Evolutionary conservation across 1,140 invertebrate genomes (phyloP), one percentile per base, ranked within the genome.

Genomic region (Anthonomus grandis): DNA sequence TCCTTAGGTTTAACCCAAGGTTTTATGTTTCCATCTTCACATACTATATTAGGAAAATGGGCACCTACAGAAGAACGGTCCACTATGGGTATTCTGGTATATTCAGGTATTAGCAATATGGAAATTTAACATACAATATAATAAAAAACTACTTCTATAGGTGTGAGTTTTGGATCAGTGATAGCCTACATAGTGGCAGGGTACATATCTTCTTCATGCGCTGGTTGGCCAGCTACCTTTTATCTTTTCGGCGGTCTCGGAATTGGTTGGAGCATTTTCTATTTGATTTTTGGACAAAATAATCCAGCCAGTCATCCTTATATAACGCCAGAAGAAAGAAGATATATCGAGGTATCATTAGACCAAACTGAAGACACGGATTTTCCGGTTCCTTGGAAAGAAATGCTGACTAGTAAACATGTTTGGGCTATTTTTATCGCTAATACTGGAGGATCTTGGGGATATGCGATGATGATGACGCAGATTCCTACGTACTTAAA

Each of bases 181-280:
- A 69, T 89, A 0, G 79, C 85, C 10, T 78, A 89, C 70, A 83
- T 86, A 0, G 70, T 86, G 22, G 83, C 81, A 34, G 89, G 89
- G 0, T 54, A 78, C 4, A 64, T 91, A 1, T 81, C 86, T 0
- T 78, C 75, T 3, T 84, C 84, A 0, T 59, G 59, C 51, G 56
- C 79, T 3, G 90, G 89, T 0, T 91, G 90, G 90, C 86, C 86
- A 0, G 78, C 83, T 18, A 82, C 88, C 8, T 92, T 90, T 68
- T 92, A 91, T 64, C 66, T 83, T 88, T 57, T 44, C 27, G 62
- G 62, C 17, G 47, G 25, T 8, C 17, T 63, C 12, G 57, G 61
- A 19, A 5, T 59, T 1, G 31, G 31, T 8, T 63, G 61, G 61
- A 38, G 34, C 19, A 5, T 60, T 5, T 3, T 56, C 3, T 60